Evolutionary conservation across 2,888 invertebrate species (phyloP).

Genomic region (Antheraea assamensis): DNA sequence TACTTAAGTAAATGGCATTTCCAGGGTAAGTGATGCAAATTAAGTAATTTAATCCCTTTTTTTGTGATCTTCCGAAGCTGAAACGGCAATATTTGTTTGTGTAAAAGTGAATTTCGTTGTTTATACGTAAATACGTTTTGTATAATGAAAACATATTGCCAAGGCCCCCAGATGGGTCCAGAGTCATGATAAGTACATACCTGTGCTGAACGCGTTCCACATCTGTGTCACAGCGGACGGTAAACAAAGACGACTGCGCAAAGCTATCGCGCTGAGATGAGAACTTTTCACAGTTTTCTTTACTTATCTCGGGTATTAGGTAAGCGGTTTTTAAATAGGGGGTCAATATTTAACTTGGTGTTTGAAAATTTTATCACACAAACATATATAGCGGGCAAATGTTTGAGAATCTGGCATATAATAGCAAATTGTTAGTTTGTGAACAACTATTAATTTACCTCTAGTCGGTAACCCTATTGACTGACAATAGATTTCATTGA

Average conservation of each 20-base stretch:
- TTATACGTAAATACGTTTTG: not conserved
- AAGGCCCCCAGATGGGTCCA: not conserved
- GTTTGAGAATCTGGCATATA: too few species aligned
- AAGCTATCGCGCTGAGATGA: slow-evolving; percentile 31
- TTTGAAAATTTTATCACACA: not conserved
- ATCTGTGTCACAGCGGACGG: slow-evolving; percentile 30
- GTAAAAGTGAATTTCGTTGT: too few species aligned
- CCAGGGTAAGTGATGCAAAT: too few species aligned
- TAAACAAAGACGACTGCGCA: slow-evolving; percentile 30
- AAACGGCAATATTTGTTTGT: too few species aligned
- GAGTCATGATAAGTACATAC: not conserved
- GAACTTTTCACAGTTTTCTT: slow-evolving; percentile 30
- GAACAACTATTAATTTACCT: too few species aligned
- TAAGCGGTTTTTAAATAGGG: slow-evolving; percentile 13
- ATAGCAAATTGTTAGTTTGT: too few species aligned
- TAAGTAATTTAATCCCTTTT: too few species aligned
- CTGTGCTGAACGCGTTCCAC: slow-evolving; percentile 25
- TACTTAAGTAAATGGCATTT: too few species aligned
- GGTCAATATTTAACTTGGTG: slow-evolving; percentile 11
- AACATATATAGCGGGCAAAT: too few species aligned
- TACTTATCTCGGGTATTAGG: slow-evolving; percentile 18
- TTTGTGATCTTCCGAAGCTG: too few species aligned
- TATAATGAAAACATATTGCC: not conserved
- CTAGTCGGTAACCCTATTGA: too few species aligned
- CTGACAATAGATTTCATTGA: too few species aligned